Percentiles rank a stretch among this genome's conserved stretches.
Evolutionary conservation across 30 jellyfish, hydroid and myxozoan species (phyloP).

Genomic region (Cassiopea xamachana): DNA sequence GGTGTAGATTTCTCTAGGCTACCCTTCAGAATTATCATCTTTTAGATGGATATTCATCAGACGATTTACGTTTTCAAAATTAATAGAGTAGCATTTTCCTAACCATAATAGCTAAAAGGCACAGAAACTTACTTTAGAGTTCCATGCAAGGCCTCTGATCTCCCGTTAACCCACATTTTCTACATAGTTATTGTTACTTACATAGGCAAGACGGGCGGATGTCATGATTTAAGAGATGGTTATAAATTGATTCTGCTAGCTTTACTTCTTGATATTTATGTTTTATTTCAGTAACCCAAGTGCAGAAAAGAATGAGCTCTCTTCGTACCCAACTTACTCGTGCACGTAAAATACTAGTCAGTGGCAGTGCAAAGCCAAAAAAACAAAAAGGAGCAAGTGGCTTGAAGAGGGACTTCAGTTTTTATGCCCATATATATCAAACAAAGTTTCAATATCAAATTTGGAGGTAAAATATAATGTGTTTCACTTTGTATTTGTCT

Average conservation of each 20-base stretch:
- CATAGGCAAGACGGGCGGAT: background rate
- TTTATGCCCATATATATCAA: slow-evolving; percentile 1
- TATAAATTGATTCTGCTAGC: background rate
- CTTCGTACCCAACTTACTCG: slow-evolving; percentile 35
- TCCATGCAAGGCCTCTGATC: background rate
- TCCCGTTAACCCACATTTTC: background rate
- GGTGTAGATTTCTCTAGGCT: background rate
- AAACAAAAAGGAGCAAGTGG: slow-evolving; percentile 17
- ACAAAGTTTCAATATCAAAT: slow-evolving; percentile 23
- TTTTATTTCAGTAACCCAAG: slow-evolving; percentile 22
- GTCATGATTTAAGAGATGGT: background rate
- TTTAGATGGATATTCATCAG: background rate
- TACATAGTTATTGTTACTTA: background rate
- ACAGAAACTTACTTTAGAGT: background rate
- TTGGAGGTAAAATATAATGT: background rate
- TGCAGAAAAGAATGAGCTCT: slow-evolving; percentile 20
- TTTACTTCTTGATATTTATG: background rate
- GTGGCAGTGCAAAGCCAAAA: slow-evolving; percentile 41
- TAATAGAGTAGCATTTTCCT: too few relatives aligned
- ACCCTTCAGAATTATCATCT: background rate
- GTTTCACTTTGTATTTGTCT: background rate
- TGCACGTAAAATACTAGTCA: slow-evolving; percentile 22
- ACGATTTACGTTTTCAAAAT: too few relatives aligned
- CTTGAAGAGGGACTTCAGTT: slow-evolving; percentile 21
- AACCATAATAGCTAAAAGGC: too few relatives aligned